A percentile compares a stretch with the other conserved stretches of the same genome.
These are phyloP conservation scores for Rotaria sp. DNA, from an alignment of 2,888 invertebrate genomes.

Conservation along the genomic window DNA sequence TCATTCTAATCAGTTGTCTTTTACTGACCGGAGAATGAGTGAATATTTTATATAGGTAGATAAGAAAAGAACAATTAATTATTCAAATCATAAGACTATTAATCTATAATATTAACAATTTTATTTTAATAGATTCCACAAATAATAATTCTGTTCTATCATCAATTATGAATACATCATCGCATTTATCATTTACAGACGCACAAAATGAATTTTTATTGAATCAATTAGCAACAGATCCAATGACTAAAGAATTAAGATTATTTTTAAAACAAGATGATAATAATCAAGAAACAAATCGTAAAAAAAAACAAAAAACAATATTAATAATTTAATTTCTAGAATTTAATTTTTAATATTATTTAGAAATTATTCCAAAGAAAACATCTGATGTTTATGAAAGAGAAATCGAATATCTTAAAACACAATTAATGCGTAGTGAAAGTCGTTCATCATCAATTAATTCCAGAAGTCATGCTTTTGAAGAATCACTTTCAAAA, in stretches of 20 bases:
- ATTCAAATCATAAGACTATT: too few relatives aligned
- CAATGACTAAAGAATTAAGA: slow-evolving; percentile 1
- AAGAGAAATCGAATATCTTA: slow-evolving; percentile 20
- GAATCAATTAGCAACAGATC: slow-evolving; percentile 8
- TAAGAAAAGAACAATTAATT: too few relatives aligned
- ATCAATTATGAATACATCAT: background rate
- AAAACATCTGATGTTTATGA: background rate
- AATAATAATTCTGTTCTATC: background rate
- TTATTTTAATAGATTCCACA: background rate
- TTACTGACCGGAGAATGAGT: too few relatives aligned
- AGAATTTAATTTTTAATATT: background rate
- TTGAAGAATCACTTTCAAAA: slow-evolving; percentile 12
- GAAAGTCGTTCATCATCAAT: too few relatives aligned
- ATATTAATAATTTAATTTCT: background rate
- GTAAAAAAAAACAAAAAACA: background rate
- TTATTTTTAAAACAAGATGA: slow-evolving; percentile 11
- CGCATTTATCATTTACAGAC: background rate
- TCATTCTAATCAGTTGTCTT: too few relatives aligned
- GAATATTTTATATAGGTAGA: too few relatives aligned
- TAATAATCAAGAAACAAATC: background rate
- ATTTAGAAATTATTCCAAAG: background rate
- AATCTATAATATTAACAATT: too few relatives aligned
- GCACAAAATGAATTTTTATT: background rate
- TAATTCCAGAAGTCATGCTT: background rate
- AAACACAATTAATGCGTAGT: background rate